A percentile compares a stretch with the other conserved stretches of the same genome.
These are phyloP conservation scores for Agonopterix arenella DNA, from an alignment of 2,888 invertebrate genomes.

Conservation along the genomic window DNA sequence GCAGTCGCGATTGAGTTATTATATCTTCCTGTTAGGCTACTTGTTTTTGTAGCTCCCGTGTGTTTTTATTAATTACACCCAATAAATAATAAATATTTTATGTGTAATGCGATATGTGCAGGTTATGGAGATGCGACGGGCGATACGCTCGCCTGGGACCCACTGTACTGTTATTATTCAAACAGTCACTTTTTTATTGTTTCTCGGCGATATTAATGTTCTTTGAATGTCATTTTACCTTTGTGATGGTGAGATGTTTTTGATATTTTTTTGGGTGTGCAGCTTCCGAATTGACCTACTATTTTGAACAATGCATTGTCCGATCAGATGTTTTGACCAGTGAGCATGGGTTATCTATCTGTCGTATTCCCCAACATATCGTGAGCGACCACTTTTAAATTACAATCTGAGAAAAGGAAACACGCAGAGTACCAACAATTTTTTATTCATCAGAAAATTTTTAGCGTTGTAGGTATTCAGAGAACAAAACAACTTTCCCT, in stretches of 20 bases:
- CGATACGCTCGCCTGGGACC: conserved; percentile 51
- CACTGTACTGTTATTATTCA: conserved; percentile 64
- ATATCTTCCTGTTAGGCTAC: conserved; percentile 73
- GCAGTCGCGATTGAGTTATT: conserved; percentile 75
- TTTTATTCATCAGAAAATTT: too few species aligned
- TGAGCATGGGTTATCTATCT: too few species aligned
- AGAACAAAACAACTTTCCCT: too few species aligned
- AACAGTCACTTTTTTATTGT: conserved; percentile 56
- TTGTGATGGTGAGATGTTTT: conserved; percentile 31
- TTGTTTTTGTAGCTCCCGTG: conserved; percentile 72
- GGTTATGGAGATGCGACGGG: conserved; percentile 53
- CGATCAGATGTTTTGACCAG: too few species aligned
- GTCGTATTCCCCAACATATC: too few species aligned
- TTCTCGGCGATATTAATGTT: conserved; percentile 49
- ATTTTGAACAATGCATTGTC: too few species aligned
- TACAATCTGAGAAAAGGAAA: too few species aligned
- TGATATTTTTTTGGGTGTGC: conserved; percentile 19
- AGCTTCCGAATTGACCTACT: conserved; percentile 45
- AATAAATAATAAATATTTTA: conserved; percentile 76
- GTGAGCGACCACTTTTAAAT: too few species aligned
- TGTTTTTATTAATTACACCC: conserved; percentile 74
- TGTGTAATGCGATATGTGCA: conserved; percentile 69
- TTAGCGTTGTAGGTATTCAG: too few species aligned
- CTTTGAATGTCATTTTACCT: conserved; percentile 26
- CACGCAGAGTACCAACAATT: too few species aligned